Percentiles rank a stretch among this genome's conserved stretches.
Evolutionary conservation across 1,140 invertebrate species (phyloP).

Genomic region (Schmidtea mediterranea): DNA sequence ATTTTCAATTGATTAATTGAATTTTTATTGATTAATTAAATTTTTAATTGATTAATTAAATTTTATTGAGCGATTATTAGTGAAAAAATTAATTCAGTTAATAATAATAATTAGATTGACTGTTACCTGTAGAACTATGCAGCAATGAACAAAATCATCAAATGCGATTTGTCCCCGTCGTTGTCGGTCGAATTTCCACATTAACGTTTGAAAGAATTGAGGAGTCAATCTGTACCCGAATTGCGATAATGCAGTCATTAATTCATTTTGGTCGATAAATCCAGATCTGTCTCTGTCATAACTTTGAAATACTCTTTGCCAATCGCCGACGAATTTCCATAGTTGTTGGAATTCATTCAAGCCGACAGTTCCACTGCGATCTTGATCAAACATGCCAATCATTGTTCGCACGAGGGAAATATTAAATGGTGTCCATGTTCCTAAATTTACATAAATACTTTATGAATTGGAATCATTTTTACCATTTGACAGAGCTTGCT

Average conservation of each 20-base stretch:
- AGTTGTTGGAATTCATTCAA: conserved; percentile 54
- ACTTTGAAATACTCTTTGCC: conserved; percentile 44
- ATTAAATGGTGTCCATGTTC: conserved; percentile 54
- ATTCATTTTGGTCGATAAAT: conserved; percentile 47
- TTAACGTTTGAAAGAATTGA: conserved; percentile 44
- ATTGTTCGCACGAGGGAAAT: conserved; percentile 56
- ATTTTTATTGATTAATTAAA: no score
- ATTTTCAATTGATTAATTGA: no score
- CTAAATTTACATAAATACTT: no score
- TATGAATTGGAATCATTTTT: no score
- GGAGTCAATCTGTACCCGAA: conserved; percentile 61
- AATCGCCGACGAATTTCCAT: conserved; percentile 62
- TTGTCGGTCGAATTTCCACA: conserved; percentile 37
- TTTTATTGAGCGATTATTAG: no score
- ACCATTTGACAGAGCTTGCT: no score
- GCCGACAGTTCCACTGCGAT: conserved; percentile 56
- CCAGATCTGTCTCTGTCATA: conserved; percentile 56
- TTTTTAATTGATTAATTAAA: no score
- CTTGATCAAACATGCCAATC: conserved; percentile 72
- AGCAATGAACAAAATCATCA: conserved; percentile 58
- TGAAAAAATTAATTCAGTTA: no score
- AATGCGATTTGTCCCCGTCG: conserved; percentile 34
- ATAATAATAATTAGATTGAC: no score
- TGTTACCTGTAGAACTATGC: conserved; percentile 57
- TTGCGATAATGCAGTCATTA: conserved; percentile 45